Conservation (phyloP, 2,888 invertebrate genomes). For the Lumbricus terrestris region DNA sequence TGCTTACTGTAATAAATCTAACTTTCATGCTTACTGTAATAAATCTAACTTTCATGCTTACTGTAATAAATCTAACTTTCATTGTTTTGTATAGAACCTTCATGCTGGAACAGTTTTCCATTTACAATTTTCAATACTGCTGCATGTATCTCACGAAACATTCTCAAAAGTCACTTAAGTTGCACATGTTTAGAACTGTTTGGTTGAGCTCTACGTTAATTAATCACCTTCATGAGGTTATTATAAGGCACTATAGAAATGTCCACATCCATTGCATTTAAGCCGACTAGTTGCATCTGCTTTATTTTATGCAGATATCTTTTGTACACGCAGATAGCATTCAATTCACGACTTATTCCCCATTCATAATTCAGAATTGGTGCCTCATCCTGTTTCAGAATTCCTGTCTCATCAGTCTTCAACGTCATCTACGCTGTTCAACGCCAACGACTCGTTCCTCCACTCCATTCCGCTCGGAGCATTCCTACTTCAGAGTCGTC, state of each 20-base stretch:
- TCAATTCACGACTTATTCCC: neutral
- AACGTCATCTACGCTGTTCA: conserved; percentile 47
- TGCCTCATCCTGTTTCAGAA: conserved; percentile 42
- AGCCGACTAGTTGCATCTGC: neutral
- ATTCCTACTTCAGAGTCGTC: conserved; percentile 51
- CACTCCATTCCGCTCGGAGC: conserved; percentile 44
- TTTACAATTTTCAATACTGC: no score
- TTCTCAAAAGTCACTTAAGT: no score
- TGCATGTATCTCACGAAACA: no score
- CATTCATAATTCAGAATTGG: neutral
- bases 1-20: neutral
- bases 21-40: no score
- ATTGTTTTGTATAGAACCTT: no score
- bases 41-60: neutral
- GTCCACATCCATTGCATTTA: neutral
- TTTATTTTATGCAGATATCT: no score
- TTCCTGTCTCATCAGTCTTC: conserved; percentile 49
- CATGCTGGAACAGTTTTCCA: no score
- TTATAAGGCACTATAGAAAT: no score
- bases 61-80: neutral
- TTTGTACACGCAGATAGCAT: no score
- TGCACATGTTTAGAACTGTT: no score
- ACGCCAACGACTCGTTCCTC: conserved; percentile 42
- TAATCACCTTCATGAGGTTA: no score
- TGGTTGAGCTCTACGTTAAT: no score